These are phyloP conservation scores for Gisinianus flammeolus DNA, from an alignment of 2,888 invertebrate genomes.

Conservation along the genomic window DNA sequence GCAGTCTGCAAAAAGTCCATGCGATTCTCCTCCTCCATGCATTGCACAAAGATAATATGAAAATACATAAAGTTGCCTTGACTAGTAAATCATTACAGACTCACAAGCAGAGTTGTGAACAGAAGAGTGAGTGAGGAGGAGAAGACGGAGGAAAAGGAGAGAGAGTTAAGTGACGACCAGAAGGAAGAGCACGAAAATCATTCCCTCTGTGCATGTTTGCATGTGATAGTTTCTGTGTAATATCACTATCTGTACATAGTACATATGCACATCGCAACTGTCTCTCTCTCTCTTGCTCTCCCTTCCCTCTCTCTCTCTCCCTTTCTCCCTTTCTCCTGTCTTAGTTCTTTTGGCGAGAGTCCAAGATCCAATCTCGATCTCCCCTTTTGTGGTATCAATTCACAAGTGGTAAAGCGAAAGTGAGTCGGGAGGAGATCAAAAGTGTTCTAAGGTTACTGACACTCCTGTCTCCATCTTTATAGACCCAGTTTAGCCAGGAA, in stretches of 20 bases:
- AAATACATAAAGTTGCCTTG: constrained; percentile 28
- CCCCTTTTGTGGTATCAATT: constrained; percentile 32
- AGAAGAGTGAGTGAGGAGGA: not conserved
- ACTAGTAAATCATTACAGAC: constrained; percentile 15
- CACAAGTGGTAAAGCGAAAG: not conserved
- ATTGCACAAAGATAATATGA: constrained; percentile 30
- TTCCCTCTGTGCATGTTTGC: too few relatives aligned
- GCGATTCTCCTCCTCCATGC: constrained; percentile 6
- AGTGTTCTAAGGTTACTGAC: constrained; percentile 21
- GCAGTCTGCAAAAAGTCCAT: not conserved
- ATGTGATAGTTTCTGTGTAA: too few relatives aligned
- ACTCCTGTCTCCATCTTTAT: constrained; percentile 5
- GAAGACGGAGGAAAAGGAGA: not conserved
- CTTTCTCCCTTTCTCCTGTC: not conserved
- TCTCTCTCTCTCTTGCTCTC: not conserved
- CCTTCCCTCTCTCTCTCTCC: not conserved
- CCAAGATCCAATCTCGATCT: constrained; percentile 1
- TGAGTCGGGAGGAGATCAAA: constrained; percentile 11
- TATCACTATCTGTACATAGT: too few relatives aligned
- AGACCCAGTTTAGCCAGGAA: not conserved
- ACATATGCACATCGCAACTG: constrained; percentile 1
- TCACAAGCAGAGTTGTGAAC: not conserved
- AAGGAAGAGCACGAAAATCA: too few relatives aligned
- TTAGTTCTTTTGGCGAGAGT: constrained; percentile 4
- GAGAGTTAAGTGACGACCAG: not conserved